Evolutionary conservation across 2,888 invertebrate species (phyloP).

Genomic region (Harpagoxenus sublaevis): DNA sequence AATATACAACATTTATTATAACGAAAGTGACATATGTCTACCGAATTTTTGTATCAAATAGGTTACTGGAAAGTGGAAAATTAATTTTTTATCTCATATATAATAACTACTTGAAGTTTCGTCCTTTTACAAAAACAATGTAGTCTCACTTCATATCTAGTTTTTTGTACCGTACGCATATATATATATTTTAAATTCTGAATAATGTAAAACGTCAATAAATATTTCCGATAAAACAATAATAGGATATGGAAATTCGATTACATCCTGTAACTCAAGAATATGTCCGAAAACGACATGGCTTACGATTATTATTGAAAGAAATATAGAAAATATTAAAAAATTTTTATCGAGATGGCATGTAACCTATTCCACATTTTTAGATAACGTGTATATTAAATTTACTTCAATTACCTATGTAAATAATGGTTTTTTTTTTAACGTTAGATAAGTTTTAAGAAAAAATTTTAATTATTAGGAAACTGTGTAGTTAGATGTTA

Average conservation of each 20-base stretch:
- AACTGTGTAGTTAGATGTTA: neutral
- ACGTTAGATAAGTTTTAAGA: neutral
- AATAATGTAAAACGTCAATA: slow-evolving; percentile 28
- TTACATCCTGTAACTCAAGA: neutral
- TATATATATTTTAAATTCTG: neutral
- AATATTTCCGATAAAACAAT: neutral
- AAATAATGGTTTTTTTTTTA: neutral
- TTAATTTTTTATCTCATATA: neutral
- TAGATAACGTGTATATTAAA: neutral
- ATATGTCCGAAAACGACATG: neutral
- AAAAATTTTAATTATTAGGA: neutral
- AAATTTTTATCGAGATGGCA: slow-evolving; percentile 61
- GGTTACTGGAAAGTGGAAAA: neutral
- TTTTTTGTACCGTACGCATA: neutral
- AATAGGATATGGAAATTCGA: neutral
- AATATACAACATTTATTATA: neutral
- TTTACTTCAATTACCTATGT: neutral
- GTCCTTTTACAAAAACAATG: slow-evolving; percentile 8
- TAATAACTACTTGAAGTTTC: slow-evolving; percentile 17
- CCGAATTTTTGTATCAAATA: neutral
- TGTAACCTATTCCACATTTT: slow-evolving; percentile 53
- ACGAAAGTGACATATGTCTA: neutral
- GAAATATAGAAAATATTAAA: slow-evolving; percentile 5
- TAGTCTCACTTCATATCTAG: neutral
- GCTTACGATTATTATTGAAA: neutral